These are phyloP conservation scores for Acrocera orbiculus DNA, from an alignment of 2,888 invertebrate species.

Conservation along the genomic window DNA sequence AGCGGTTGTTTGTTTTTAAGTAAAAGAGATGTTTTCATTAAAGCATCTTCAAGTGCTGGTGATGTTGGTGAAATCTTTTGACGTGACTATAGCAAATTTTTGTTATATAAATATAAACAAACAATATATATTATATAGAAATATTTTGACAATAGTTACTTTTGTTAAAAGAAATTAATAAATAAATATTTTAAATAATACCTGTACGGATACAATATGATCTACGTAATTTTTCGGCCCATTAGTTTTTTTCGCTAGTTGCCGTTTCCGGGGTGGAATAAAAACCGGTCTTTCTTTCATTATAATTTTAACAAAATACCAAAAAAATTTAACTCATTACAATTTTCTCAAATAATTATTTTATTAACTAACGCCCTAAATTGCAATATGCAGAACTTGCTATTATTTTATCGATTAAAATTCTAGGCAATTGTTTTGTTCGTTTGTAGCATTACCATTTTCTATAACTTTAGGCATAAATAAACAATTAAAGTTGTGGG, in stretches of 20 bases:
- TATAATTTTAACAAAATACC: too few relatives aligned
- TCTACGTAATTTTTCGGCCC: conserved; percentile 40
- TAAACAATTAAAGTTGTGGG: too few relatives aligned
- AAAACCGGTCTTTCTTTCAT: conserved; percentile 35
- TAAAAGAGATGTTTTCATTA: conserved; percentile 26
- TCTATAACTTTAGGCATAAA: too few relatives aligned
- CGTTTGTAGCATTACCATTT: too few relatives aligned
- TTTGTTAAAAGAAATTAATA: background rate
- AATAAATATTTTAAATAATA: conserved; percentile 25
- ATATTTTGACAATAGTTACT: too few relatives aligned
- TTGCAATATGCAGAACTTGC: too few relatives aligned
- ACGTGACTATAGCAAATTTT: conserved; percentile 17
- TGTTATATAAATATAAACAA: background rate
- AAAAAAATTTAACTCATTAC: too few relatives aligned
- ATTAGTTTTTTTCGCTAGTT: conserved; percentile 36
- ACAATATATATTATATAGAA: background rate
- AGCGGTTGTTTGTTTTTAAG: conserved; percentile 33
- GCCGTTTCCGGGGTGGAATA: conserved; percentile 41
- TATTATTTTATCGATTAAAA: too few relatives aligned
- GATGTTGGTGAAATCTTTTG: conserved; percentile 28
- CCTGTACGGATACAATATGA: conserved; percentile 44
- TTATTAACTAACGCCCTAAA: too few relatives aligned
- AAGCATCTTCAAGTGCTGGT: conserved; percentile 26
- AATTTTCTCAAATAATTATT: too few relatives aligned
- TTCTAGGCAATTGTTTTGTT: too few relatives aligned